phyloP scores from a whole-genome alignment of 2,888 invertebrate genomes.

The Ornithoptera alexandrae region DNA sequence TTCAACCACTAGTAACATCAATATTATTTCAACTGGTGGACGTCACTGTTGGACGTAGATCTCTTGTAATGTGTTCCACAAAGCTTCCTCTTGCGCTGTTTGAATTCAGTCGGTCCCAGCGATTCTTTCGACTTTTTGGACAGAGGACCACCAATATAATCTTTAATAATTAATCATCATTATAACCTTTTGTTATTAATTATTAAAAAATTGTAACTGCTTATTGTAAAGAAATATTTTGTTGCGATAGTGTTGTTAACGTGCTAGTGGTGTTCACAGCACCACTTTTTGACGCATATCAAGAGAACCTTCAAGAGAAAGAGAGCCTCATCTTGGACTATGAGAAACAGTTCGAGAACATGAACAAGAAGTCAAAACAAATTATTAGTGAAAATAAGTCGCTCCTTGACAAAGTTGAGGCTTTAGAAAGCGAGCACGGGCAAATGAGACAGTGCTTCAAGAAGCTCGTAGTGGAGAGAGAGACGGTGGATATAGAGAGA shows the following conservation, averaged over 20 bases:
- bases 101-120: too few relatives aligned
- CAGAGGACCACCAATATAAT: too few relatives aligned
- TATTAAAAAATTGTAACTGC: too few relatives aligned
- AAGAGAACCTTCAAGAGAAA: conserved; percentile 88
- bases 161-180: too few relatives aligned
- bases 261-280: conserved; percentile 50
- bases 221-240: not conserved
- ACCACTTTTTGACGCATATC: conserved; percentile 88
- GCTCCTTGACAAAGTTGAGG: conserved; percentile 66
- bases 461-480: conserved; percentile 64
- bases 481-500: conserved; percentile 69
- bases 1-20: too few relatives aligned
- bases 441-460: conserved; percentile 67
- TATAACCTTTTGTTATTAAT: too few relatives aligned
- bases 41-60: too few relatives aligned
- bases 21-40: too few relatives aligned
- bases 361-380: conserved; percentile 85
- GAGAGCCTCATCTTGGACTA: conserved; percentile 85
- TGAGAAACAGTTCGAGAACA: conserved; percentile 84
- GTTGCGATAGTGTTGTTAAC: not conserved
- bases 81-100: too few relatives aligned
- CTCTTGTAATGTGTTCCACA: too few relatives aligned
- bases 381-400: conserved; percentile 85
- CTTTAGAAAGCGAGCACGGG: conserved; percentile 56
- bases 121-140: too few relatives aligned